Base-by-base conservation (phyloP, 2,888 invertebrate species). In the Hyposoter dolosus region DNA sequence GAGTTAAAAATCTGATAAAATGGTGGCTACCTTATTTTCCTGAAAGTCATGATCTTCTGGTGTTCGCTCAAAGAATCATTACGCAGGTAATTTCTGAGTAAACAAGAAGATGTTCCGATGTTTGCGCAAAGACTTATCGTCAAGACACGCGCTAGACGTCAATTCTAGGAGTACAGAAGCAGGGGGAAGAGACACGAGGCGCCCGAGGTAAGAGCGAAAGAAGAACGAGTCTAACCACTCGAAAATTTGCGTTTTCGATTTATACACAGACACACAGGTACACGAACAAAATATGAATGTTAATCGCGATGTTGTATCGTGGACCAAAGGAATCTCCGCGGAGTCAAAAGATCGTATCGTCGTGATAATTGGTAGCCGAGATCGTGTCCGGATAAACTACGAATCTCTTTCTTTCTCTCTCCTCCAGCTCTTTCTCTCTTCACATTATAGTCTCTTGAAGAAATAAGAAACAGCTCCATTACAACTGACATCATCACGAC, bases 291-390 rank as follows among this genome's bases (percentile, higher is more conserved):
- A 74, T 53, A 81, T 74, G 72, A 81, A 81, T 81, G 74, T 81
- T 45, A 53, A 66, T 65, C 78, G 65, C 68, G 66, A 23, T 81
- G 45, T 80, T 75, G 66, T 74, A 77, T 45, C 45, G 60, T 66
- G 63, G 60, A 77, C 77, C 53, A 56, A 85, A 81, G 87, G 85
- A 85, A 84, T 45, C 68, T 83, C 87, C 80, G 82, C 71, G 76
- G 74, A 84, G 83, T 78, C 69, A 60, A 28, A 60, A 89, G 88
- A 89, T 89, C 85, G 86, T 89, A 89, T 89, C 89, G 77, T 82
- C 80, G 81, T 85, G 89, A 89, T 90, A 90, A 88, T 90, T 88
- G 90, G 89, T 90, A 90, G 90, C 88, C 87, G 81, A 90, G 89
- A 91, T 90, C 89, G 88, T 90, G 90, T 90, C 87, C 84, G 85